Evolutionary conservation across 2,113 vertebrate genomes (phyloP).

Genomic region (Clarias batrachus): DNA sequence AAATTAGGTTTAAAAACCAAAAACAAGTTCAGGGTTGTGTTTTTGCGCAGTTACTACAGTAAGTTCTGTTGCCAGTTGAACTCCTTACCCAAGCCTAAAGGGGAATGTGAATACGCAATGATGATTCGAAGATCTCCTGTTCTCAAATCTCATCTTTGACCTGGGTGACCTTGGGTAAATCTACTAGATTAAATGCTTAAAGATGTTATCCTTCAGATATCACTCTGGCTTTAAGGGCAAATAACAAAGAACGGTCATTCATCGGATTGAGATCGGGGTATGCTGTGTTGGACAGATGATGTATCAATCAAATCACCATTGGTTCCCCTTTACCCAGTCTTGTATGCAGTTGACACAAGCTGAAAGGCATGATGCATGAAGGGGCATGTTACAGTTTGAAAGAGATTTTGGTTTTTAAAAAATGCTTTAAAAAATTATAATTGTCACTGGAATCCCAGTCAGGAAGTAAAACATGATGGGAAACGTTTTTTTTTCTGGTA

Average conservation of each 20-base stretch:
- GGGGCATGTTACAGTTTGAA: background rate
- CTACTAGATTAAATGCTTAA: background rate
- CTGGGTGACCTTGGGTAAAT: background rate
- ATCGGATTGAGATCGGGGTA: background rate
- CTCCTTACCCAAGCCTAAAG: background rate
- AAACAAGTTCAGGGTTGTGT: background rate
- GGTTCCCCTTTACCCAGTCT: conserved; percentile 2
- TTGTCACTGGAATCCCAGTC: background rate
- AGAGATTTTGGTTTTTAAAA: background rate
- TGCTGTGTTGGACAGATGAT: background rate
- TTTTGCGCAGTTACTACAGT: background rate
- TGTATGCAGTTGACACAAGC: background rate
- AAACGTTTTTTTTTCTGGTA: background rate
- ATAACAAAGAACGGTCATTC: background rate
- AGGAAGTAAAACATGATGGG: background rate
- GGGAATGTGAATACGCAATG: conserved; percentile 22
- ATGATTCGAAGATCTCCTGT: background rate
- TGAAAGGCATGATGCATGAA: conserved; percentile 16
- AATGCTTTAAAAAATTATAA: background rate
- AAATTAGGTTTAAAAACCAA: background rate
- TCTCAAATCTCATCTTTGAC: background rate
- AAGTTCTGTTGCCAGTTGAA: background rate
- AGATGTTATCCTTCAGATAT: background rate
- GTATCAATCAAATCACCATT: conserved; percentile 4
- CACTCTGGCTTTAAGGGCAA: background rate